Conservation (phyloP, 2,113 vertebrate species). For the Mormoops blainvillei region DNA sequence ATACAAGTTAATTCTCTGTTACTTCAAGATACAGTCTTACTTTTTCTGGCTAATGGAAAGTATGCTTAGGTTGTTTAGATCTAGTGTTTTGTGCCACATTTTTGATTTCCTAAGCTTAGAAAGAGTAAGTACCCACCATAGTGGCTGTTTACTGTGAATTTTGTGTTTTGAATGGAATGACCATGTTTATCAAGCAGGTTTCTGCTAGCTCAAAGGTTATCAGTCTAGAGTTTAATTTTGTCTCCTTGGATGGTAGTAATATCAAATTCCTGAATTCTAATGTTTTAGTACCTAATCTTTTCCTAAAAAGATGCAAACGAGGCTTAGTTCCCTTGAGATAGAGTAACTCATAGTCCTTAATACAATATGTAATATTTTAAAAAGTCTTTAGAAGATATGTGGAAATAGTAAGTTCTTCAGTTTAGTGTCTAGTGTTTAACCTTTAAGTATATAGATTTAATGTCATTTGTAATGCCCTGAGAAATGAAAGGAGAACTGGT, state of each 20-base stretch:
- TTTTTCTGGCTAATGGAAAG: background rate
- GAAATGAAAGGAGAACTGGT: background rate
- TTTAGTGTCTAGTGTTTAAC: background rate
- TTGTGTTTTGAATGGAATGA: constrained; percentile 27
- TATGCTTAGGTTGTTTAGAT: background rate
- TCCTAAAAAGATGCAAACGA: background rate
- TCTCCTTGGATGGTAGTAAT: background rate
- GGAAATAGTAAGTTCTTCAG: background rate
- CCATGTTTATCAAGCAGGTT: background rate
- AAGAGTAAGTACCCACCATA: background rate
- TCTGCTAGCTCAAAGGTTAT: constrained; percentile 11
- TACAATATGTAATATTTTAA: background rate
- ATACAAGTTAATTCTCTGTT: background rate
- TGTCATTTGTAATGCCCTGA: background rate
- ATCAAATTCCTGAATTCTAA: constrained; percentile 22
- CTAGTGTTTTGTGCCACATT: background rate
- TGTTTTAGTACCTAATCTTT: background rate
- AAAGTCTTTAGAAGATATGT: background rate
- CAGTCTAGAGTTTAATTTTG: constrained; percentile 8
- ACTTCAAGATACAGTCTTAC: background rate
- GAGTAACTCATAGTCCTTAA: background rate
- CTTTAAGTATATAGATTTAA: background rate
- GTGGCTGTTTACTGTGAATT: background rate
- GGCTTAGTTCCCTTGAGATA: background rate
- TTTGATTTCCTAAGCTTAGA: constrained; percentile 7